phyloP scores from a whole-genome alignment of 2,888 invertebrate genomes.

The Megaustenia siamemsis region DNA sequence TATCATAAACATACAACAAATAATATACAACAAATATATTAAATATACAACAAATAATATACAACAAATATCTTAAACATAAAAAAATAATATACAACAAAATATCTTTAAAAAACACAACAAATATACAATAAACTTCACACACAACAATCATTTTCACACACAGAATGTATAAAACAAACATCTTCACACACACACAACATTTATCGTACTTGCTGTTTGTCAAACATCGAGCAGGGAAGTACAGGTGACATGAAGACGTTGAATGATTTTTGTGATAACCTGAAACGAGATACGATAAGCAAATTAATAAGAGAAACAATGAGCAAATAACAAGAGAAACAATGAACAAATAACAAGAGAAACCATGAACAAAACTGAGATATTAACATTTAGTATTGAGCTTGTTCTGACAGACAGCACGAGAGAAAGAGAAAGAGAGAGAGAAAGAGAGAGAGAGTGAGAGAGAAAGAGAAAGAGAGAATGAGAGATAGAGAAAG shows the following conservation, averaged over 20 bases:
- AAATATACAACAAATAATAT: too few relatives aligned
- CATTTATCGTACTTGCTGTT: background rate
- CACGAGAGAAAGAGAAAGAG: background rate
- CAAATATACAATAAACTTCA: background rate
- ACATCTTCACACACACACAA: too few relatives aligned
- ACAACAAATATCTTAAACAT: background rate
- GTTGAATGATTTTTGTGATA: too few relatives aligned
- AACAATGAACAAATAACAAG: background rate
- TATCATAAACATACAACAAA: too few relatives aligned
- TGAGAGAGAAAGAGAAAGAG: too few relatives aligned
- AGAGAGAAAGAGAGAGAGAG: background rate
- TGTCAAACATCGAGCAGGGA: background rate
- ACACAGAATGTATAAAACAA: background rate
- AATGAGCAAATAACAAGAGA: background rate
- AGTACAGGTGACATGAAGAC: too few relatives aligned
- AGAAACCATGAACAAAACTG: background rate
- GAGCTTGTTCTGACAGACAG: background rate
- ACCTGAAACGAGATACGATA: background rate
- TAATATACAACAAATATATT: too few relatives aligned
- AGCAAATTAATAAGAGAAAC: background rate
- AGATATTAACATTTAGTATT: too few relatives aligned
- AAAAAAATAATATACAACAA: too few relatives aligned
- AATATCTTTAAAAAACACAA: background rate
- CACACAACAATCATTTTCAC: background rate
- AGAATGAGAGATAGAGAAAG: too few relatives aligned